A percentile compares a stretch with the other conserved stretches of the same genome.
Evolutionary conservation across 2,888 invertebrate genomes (phyloP).

Genomic region (Venustoraphidia nigricollis): DNA sequence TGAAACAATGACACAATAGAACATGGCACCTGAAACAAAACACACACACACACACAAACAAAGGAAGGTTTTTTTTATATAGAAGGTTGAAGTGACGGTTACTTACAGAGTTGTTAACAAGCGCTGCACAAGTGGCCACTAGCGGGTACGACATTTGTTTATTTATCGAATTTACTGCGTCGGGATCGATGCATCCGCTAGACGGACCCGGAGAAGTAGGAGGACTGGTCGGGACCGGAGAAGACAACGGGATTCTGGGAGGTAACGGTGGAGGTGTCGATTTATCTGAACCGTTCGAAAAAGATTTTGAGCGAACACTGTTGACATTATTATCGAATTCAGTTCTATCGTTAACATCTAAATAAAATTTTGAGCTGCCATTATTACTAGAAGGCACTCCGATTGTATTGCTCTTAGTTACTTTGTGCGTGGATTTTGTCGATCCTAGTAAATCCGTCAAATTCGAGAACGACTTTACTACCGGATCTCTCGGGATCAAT

Average conservation of each 20-base stretch:
- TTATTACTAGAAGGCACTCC: background rate
- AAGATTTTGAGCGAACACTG: too few relatives aligned
- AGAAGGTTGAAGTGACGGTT: slow-evolving; percentile 13
- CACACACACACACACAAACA: background rate
- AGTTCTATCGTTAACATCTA: too few relatives aligned
- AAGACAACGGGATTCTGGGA: slow-evolving; percentile 31
- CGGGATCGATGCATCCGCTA: slow-evolving; percentile 24
- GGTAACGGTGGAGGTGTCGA: slow-evolving; percentile 38
- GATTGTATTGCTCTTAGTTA: background rate
- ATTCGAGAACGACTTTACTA: background rate
- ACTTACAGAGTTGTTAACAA: slow-evolving; percentile 33
- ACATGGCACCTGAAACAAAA: background rate
- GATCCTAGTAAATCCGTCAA: background rate
- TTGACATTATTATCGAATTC: too few relatives aligned
- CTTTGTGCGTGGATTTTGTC: background rate
- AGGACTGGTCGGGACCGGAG: background rate
- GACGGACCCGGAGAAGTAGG: slow-evolving; percentile 17
- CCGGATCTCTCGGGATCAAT: background rate
- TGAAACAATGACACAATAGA: background rate
- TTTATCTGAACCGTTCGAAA: slow-evolving; percentile 13
- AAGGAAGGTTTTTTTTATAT: background rate
- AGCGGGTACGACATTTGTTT: slow-evolving; percentile 49
- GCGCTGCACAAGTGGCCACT: slow-evolving; percentile 34
- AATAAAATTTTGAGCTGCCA: too few relatives aligned
- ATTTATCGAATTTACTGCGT: slow-evolving; percentile 42